Conservation (phyloP, 2,888 invertebrate species). For the Gryllus longicercus region DNA sequence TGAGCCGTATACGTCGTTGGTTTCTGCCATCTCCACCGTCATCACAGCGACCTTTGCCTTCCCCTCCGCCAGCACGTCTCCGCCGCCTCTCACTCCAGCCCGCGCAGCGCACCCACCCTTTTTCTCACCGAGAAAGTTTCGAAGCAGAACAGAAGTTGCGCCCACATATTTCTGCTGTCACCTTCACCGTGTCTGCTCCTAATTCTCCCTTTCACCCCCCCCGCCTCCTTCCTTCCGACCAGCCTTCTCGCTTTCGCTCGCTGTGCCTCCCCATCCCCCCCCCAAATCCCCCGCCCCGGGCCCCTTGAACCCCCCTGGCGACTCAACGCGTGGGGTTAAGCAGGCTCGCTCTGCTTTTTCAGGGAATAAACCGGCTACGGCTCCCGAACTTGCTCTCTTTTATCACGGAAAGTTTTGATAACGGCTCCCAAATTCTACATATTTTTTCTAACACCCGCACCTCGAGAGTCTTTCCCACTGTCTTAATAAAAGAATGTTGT, state of each 20-base stretch:
- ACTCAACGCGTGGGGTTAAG: background rate
- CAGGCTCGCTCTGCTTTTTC: background rate
- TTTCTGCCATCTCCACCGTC: no score
- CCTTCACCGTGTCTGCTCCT: conserved; percentile 8
- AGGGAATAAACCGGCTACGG: background rate
- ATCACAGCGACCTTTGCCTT: no score
- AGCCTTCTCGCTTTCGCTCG: background rate
- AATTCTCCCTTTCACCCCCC: background rate
- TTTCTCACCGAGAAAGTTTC: background rate
- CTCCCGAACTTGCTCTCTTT: background rate
- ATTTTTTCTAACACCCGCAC: background rate
- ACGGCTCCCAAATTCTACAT: conserved; percentile 1
- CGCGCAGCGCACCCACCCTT: background rate
- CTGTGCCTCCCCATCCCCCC: background rate
- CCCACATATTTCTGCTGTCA: conserved; percentile 17
- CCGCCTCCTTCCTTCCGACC: background rate
- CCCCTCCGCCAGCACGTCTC: background rate
- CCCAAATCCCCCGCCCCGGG: background rate
- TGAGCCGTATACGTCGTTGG: no score
- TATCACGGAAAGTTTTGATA: conserved; percentile 17
- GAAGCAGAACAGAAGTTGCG: conserved; percentile 10
- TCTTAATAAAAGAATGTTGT: background rate
- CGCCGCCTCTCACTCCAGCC: background rate
- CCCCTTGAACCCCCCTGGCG: background rate
- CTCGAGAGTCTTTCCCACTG: background rate